phyloP scores from a whole-genome alignment of 2,888 invertebrate genomes.

The Melipona beecheii region DNA sequence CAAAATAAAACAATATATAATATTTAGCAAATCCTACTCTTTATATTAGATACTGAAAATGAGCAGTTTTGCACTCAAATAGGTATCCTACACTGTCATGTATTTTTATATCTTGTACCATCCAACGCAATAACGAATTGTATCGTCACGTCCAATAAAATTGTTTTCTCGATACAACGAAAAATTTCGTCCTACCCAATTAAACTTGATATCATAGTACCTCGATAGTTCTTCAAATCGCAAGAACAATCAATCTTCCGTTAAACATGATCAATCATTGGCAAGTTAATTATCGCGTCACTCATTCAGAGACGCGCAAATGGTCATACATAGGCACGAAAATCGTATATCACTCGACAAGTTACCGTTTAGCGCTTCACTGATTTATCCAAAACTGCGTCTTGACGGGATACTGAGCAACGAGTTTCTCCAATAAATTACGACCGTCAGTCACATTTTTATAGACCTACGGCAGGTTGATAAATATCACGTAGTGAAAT shows the following conservation, averaged over 20 bases:
- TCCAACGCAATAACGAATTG: too few species aligned
- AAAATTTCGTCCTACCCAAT: background rate
- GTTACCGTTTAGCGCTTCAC: background rate
- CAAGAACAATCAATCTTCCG: conserved; percentile 7
- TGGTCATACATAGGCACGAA: background rate
- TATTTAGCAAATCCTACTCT: too few species aligned
- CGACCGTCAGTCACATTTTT: background rate
- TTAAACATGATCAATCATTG: conserved; percentile 20
- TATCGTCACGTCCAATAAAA: too few species aligned
- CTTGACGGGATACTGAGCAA: background rate
- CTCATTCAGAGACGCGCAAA: background rate
- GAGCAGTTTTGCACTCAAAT: too few species aligned
- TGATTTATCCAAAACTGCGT: background rate
- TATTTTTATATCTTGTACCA: too few species aligned
- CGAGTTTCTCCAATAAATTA: background rate
- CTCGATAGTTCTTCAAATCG: background rate
- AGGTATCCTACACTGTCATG: too few species aligned
- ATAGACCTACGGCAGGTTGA: too few species aligned
- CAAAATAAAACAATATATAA: too few species aligned
- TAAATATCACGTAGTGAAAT: background rate
- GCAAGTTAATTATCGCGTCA: conserved; percentile 8
- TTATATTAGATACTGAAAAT: too few species aligned
- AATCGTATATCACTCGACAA: background rate
- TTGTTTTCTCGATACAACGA: background rate
- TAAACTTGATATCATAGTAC: background rate